Base-by-base conservation (phyloP, 2,113 vertebrate species). In the Zosterops hypoxanthus region DNA sequence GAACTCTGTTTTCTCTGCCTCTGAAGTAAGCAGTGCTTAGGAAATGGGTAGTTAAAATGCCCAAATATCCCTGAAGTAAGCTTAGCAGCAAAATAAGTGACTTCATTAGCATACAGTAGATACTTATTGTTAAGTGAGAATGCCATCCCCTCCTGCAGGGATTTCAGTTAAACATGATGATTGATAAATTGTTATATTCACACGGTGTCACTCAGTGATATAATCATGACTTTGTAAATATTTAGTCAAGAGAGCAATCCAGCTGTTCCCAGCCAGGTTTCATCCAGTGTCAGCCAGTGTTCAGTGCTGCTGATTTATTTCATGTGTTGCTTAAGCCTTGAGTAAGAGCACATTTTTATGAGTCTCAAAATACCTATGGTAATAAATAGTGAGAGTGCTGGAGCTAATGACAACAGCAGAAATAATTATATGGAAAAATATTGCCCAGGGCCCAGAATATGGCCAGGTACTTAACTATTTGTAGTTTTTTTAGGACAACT, bases 121-220 rank as follows among this genome's bases (percentile, higher is more conserved):
- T 97, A 96, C 96, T 96, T 97, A 97, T 95, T 98, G 97, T 96
- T 98, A 97, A 97, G 96, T 96, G 90, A 96, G 97, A 97, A 96
- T 94, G 95, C 95, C 63, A 87, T 94, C 94, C 94, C 59, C 97
- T 97, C 98, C 98, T 97, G 96, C 88, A 75, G 98, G 97, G 98
- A 95, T 93, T 95, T 70, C 88, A 92, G 95, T 97, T 98, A 97
- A 98, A 98, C 97, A 98, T 94, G 97, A 95, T 98, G 98, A 98
- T 98, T 98, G 98, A 98, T 98, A 98, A 98, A 98, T 98, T 98
- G 98, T 98, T 98, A 97, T 96, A 97, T 97, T 98, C 96, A 46
- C 96, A 95, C 53, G 16, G 92, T 98, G 98, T 98, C 97, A 97
- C 97, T 98, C 96, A 96, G 97, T 98, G 97, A 98, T 98, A 97